These are phyloP conservation scores for Tillus elongatus DNA, from an alignment of 2,888 invertebrate species.

Conservation along the genomic window DNA sequence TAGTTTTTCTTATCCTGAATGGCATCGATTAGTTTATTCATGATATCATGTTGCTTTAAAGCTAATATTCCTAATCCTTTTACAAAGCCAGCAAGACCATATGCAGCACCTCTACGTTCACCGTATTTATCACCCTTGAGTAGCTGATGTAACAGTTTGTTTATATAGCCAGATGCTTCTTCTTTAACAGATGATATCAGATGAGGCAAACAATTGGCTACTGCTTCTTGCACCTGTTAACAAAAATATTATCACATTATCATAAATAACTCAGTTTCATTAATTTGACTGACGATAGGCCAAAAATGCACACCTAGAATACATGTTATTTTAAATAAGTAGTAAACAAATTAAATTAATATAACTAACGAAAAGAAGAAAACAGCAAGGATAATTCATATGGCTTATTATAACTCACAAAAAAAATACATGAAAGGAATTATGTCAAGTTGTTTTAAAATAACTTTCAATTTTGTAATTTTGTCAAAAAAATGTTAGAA, in stretches of 20 bases:
- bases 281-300: too few relatives aligned
- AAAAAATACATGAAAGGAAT: too few relatives aligned
- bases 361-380: too few relatives aligned
- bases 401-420: too few relatives aligned
- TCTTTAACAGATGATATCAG: constrained; percentile 87
- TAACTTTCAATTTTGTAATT: too few relatives aligned
- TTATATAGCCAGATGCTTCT: constrained; percentile 80
- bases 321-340: too few relatives aligned
- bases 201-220: constrained; percentile 91
- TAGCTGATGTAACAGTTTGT: constrained; percentile 76
- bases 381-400: too few relatives aligned
- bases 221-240: constrained; percentile 85
- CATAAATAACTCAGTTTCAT: constrained; percentile 6
- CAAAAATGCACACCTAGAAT: too few relatives aligned
- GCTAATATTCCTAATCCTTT: constrained; percentile 95
- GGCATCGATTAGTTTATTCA: constrained; percentile 85
- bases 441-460: too few relatives aligned
- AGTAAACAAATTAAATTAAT: too few relatives aligned
- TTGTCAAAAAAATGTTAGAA: too few relatives aligned
- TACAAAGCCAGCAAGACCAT: constrained; percentile 91
- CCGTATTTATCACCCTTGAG: constrained; percentile 90
- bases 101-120: constrained; percentile 90
- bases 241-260: not conserved
- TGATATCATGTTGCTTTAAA: constrained; percentile 90
- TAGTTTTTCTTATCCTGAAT: constrained; percentile 97